Percentiles rank a stretch among this genome's conserved stretches.
phyloP scores from a whole-genome alignment of 1,140 invertebrate genomes.

The Physella acuta region DNA sequence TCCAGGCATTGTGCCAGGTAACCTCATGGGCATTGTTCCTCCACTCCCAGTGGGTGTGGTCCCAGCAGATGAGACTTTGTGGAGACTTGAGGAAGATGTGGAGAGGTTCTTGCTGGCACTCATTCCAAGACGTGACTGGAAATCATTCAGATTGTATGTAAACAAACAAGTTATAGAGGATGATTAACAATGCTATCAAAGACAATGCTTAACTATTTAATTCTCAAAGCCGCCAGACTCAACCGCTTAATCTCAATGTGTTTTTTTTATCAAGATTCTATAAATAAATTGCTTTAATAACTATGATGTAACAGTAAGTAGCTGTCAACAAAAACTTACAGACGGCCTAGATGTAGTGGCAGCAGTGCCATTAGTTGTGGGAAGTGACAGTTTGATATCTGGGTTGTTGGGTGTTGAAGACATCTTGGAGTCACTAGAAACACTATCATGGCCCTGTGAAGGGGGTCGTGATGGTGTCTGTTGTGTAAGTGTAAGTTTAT shows the following conservation, averaged over 20 bases:
- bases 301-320: no score
- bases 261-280: no score
- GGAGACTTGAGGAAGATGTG: conserved; percentile 38
- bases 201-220: background rate
- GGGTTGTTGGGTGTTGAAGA: conserved; percentile 29
- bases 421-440: conserved; percentile 46
- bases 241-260: no score
- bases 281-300: no score
- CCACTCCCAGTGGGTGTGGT: background rate
- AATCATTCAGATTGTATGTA: no score
- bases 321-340: conserved; percentile 5
- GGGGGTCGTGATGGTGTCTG: conserved; percentile 16
- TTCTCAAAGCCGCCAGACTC: no score
- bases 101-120: conserved; percentile 37
- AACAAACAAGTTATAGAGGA: background rate
- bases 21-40: background rate
- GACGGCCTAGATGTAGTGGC: conserved; percentile 26
- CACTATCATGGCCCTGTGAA: conserved; percentile 8
- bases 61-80: conserved; percentile 35
- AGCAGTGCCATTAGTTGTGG: conserved; percentile 27
- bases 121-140: conserved; percentile 32
- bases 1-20: conserved; percentile 26
- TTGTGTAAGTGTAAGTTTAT: conserved; percentile 78
- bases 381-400: conserved; percentile 24
- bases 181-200: background rate